Evolutionary conservation across 2,797 vertebrate genomes (phyloP).

Genomic region (Rhodeus uyekii): DNA sequence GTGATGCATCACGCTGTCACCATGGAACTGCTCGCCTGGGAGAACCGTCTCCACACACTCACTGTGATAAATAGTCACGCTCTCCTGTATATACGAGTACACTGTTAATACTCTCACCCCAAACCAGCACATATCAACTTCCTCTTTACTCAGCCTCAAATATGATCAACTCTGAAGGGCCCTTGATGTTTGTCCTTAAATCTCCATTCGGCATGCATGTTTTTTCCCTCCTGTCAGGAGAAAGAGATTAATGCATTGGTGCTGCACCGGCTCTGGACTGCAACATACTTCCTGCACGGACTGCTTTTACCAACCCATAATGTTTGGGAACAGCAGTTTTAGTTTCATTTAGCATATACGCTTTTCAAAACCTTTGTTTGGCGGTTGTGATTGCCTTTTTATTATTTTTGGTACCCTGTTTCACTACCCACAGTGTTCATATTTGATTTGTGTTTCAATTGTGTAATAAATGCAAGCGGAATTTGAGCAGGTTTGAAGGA

Average conservation of each 20-base stretch:
- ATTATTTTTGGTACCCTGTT: constrained; percentile 32
- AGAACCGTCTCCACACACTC: constrained; percentile 27
- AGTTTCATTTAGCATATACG: background rate
- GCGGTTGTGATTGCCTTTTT: constrained; percentile 24
- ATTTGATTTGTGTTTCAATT: constrained; percentile 19
- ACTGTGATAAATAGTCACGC: constrained; percentile 40
- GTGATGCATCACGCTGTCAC: constrained; percentile 28
- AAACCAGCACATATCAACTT: constrained; percentile 26
- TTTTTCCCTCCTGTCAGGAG: background rate
- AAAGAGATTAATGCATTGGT: background rate
- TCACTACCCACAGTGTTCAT: constrained; percentile 7
- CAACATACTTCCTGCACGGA: background rate
- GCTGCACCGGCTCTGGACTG: background rate
- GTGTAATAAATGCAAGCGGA: constrained; percentile 21
- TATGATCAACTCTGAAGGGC: background rate
- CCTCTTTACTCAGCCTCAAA: constrained; percentile 16
- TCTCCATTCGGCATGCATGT: background rate
- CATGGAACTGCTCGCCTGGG: constrained; percentile 26
- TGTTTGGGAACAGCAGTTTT: background rate
- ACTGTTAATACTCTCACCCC: constrained; percentile 13
- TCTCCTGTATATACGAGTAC: constrained; percentile 1
- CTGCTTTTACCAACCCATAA: background rate
- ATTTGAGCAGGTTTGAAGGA: background rate
- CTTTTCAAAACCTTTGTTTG: constrained; percentile 23
- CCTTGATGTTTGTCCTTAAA: background rate